These are phyloP conservation scores for Macrotus californicus DNA, from an alignment of 2,113 vertebrate species.

Conservation along the genomic window DNA sequence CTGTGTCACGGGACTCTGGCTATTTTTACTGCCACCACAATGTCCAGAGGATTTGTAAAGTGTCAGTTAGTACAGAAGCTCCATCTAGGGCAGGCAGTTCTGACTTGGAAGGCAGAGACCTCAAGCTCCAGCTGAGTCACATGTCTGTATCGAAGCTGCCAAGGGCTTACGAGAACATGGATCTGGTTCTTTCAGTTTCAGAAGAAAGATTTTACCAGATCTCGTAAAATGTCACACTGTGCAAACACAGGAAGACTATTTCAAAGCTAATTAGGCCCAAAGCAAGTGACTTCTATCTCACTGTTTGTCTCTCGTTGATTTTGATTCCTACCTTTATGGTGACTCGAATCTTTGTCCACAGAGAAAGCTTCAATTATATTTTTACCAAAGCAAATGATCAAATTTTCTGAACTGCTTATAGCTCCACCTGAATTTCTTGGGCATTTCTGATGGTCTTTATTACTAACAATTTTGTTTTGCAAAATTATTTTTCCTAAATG, in stretches of 20 bases:
- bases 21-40: conserved; percentile 9
- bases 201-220: neutral
- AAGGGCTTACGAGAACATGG: neutral
- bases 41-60: neutral
- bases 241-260: neutral
- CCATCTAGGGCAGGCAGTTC: neutral
- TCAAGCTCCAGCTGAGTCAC: neutral
- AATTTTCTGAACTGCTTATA: neutral
- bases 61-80: neutral
- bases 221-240: neutral
- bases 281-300: neutral
- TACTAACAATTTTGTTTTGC: neutral
- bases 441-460: neutral
- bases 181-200: neutral
- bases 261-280: neutral
- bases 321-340: neutral
- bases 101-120: neutral
- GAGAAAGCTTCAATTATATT: neutral
- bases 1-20: neutral
- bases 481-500: neutral
- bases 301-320: neutral
- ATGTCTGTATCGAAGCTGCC: neutral
- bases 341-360: neutral
- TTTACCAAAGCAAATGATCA: neutral
- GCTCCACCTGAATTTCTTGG: neutral